Base-by-base conservation (phyloP, 2,113 vertebrate genomes). In the Actenoides hombroni region DNA sequence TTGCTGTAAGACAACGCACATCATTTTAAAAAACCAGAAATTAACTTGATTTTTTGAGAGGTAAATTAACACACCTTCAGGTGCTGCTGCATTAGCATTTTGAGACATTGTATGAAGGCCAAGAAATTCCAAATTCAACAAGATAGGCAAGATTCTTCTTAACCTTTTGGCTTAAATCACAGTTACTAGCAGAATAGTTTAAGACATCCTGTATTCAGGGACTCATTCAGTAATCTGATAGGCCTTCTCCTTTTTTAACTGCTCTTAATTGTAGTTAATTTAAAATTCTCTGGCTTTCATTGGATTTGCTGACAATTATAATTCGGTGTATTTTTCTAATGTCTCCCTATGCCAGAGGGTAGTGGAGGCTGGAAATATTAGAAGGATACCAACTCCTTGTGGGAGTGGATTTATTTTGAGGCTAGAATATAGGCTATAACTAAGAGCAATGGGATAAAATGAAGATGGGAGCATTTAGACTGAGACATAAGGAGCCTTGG, bases 251-350 rank as follows among this genome's bases (percentile, higher is more conserved):
- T 63, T 90, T 96, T 96, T 91, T 85, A 88, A 83, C 83, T 86
- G 42, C 64, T 86, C 21, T 37, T 93, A 77, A 94, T 95, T 90
- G 60, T 80, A 56, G 90, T 96, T 91, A 39, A 83, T 78, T 94
- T 90, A 24, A 85, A 86, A 90, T 88, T 90, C 70, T 65, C 75
- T 92, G 90, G 29, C 78, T 65, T 88, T 88, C 54, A 51, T 42
- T 83, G 65, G 10, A 46, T 83, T 93, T 92, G 73, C 79, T 96
- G 96, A 81, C 88, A 92, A 78, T 94, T 88, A 82, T 48, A 84
- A 94, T 95, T 95, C 88, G 15, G 29, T 48, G 3, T 90, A 51
- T 95, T 92, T 93, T 90, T 88, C 76, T 90, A 69, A 54, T 74
- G 63, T 70, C 46, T 90, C 61, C 46, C n/a, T 91, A 48, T 96